Conservation (phyloP, 2,888 invertebrate species). For the Pinctada fucata region DNA sequence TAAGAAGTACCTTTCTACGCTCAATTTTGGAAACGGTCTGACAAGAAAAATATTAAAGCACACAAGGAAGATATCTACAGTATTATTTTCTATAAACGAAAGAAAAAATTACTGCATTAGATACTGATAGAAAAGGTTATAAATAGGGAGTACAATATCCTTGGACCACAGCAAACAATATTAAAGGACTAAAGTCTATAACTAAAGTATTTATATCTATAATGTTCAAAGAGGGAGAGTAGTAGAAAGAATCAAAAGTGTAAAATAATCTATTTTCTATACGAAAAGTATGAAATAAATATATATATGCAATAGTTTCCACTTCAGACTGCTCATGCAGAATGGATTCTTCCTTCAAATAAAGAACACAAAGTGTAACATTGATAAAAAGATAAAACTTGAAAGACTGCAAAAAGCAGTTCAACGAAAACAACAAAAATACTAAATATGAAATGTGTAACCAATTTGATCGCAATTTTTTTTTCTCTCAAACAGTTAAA, state of each 20-base stretch:
- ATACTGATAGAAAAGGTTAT: too few species aligned
- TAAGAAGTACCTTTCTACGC: too few species aligned
- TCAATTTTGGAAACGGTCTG: too few species aligned
- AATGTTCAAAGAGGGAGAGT: too few species aligned
- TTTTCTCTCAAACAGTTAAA: background rate
- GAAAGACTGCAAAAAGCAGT: background rate
- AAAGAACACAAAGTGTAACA: background rate
- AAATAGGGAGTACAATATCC: too few species aligned
- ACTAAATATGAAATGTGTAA: background rate
- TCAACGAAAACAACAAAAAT: background rate
- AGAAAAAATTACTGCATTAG: too few species aligned
- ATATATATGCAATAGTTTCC: background rate
- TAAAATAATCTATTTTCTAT: background rate
- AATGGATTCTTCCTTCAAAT: slow-evolving; percentile 15
- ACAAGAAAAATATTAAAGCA: too few species aligned
- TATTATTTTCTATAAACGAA: too few species aligned
- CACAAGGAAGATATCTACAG: too few species aligned
- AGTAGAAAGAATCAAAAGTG: background rate
- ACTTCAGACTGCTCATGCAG: slow-evolving; percentile 33
- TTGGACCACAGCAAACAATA: too few species aligned
- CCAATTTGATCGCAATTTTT: background rate
- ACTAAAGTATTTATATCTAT: too few species aligned
- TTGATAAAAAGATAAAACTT: background rate
- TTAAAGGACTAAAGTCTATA: too few species aligned
- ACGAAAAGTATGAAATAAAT: background rate